Conservation (phyloP, 1,140 invertebrate genomes). For the Meteorus sp. region DNA sequence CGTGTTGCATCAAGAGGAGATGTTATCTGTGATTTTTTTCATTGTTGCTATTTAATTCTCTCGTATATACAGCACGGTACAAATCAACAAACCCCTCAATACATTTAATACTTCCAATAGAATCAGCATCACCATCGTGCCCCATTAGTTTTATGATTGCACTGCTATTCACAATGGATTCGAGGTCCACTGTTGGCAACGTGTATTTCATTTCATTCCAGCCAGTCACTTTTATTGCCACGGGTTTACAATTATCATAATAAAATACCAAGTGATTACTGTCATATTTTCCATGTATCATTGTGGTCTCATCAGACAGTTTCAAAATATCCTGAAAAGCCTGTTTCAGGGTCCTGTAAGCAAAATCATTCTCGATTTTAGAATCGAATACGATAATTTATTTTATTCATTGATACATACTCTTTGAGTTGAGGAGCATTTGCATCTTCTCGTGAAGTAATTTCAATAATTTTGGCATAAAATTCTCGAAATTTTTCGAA, state of each 20-base stretch:
- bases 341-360: slow-evolving; percentile 20
- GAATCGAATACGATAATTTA: too few relatives aligned
- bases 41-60: too few relatives aligned
- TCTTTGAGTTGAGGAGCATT: slow-evolving; percentile 14
- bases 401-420: slow-evolving; percentile 12
- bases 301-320: slow-evolving; percentile 34
- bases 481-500: slow-evolving; percentile 38
- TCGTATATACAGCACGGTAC: too few relatives aligned
- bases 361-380: too few relatives aligned
- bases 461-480: slow-evolving; percentile 35
- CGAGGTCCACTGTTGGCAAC: slow-evolving; percentile 41
- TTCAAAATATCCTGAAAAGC: slow-evolving; percentile 14
- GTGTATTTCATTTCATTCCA: slow-evolving; percentile 42
- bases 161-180: slow-evolving; percentile 37
- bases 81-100: too few relatives aligned
- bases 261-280: slow-evolving; percentile 45
- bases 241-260: slow-evolving; percentile 36
- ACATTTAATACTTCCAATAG: too few relatives aligned
- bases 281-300: slow-evolving; percentile 47
- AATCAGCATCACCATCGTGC: too few relatives aligned
- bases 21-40: too few relatives aligned
- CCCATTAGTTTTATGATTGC: too few relatives aligned
- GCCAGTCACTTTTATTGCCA: slow-evolving; percentile 42
- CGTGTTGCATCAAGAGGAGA: too few relatives aligned
- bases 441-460: slow-evolving; percentile 15